Evolutionary conservation across 2,113 vertebrate genomes (phyloP), one percentile per base, ranked within the genome.

Genomic region (Amphiprion percula): DNA sequence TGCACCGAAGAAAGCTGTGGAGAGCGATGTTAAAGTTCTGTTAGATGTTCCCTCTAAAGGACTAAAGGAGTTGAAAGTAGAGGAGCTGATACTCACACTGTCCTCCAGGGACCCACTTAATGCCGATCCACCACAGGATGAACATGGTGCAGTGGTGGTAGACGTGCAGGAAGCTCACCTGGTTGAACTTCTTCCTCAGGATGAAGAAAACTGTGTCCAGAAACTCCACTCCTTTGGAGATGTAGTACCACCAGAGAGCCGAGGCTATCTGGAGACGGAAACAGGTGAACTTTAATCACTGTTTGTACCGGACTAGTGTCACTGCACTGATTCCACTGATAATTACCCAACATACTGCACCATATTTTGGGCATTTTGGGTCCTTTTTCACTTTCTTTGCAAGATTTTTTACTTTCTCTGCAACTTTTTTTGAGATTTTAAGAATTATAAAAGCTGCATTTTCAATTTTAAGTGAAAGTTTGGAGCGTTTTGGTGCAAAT

Each of bases 111-210:
- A 99, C 98, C 98, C 98, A 99, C 68, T 99, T 99, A 88, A 99
- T 98, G 82, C 98, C 98, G 78, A 99, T 97, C 98, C 98, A 99
- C 98, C 98, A 99, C 76, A 99, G 94, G 59, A 98, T 98, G 93
- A 99, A 99, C 98, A 99, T 99, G 74, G 98, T 99, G 89, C 97
- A 99, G 94, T 99, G 98, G 82, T 99, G 98, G 92, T 99, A 99
- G 71, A 99, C 98, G 4, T 99, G 98, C 74, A 99, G 97, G 80
- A 99, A 99, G 95, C 97, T 99, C 74, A 99, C 97, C 89, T 99
- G 98, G 88, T 97, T 99, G 90, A 98, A 97, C 93, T 99, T 99
- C 94, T 98, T 99, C 85, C 98, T 97, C 92, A 99, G 91, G 90
- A 99, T 99, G 92, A 99, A 99, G 92, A 99, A 99, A 47, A 98